Evolutionary conservation across 2,797 vertebrate species (phyloP).

Genomic region (Sebastes vulpes): DNA sequence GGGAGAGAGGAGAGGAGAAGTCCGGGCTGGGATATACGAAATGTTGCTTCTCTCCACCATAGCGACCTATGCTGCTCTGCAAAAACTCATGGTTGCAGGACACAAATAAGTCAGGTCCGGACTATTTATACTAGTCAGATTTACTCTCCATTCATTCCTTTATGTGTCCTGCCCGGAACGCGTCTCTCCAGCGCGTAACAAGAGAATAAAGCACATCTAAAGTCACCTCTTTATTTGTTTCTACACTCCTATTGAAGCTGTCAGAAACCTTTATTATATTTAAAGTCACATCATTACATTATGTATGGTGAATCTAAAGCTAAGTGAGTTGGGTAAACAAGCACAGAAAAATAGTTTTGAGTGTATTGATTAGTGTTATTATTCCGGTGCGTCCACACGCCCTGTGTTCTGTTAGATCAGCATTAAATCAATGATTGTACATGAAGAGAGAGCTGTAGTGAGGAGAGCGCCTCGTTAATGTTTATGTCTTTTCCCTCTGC

Average conservation of each 20-base stretch:
- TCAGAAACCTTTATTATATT: not conserved
- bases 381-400: not conserved
- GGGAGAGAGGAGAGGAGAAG: conserved; percentile 57
- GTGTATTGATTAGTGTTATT: not conserved
- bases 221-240: conserved; percentile 7
- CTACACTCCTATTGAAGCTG: not conserved
- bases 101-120: conserved; percentile 64
- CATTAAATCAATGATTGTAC: conserved; percentile 47
- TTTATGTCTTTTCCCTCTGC: conserved; percentile 65
- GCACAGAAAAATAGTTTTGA: not conserved
- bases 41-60: conserved; percentile 20
- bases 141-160: conserved; percentile 34
- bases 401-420: conserved; percentile 1
- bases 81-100: conserved; percentile 65
- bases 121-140: conserved; percentile 27
- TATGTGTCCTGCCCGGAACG: not conserved
- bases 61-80: conserved; percentile 39
- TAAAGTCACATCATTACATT: not conserved
- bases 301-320: not conserved
- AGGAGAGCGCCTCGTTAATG: conserved; percentile 57
- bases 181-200: not conserved
- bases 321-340: not conserved
- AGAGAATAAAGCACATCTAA: not conserved
- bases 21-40: conserved; percentile 52
- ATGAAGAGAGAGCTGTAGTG: conserved; percentile 14